Base-by-base conservation (phyloP, 2,113 vertebrate genomes). In the Scophthalmus maximus region DNA sequence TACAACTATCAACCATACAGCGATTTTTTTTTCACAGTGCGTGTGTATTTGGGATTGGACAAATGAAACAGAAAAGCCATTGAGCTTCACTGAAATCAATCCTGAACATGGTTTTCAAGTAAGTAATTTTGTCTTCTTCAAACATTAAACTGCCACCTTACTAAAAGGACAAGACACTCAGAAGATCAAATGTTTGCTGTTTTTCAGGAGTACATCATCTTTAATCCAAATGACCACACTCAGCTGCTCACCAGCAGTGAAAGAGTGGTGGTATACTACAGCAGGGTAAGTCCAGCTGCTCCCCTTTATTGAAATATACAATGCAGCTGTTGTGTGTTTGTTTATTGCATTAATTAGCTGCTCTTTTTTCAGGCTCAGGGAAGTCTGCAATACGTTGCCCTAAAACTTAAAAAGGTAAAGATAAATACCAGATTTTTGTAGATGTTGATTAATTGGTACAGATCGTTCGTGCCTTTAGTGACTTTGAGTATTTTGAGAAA, bases 41-140 rank as follows among this genome's bases (percentile, higher is more conserved):
- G 88, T 97, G 9, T 93, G 91, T 78, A 90, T 99, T 71, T 99
- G 97, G 97, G 94, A 93, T 32, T 99, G 97, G 97, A 97, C 95
- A 3, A 91, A 55, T 18, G 87, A 92, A 1, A 81, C 71, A 6
- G 93, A 94, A 25, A 84, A 78, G 0, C 94, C 95, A 0, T 0
- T 87, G 1, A 96, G 94, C 60, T 89, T 87, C 6, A 86, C 90
- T 0, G 76, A 95, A 34, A 91, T 99, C 32, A 72, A 63, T 56
- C 87, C 91, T 12, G 81, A 91, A 14, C 86, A 93, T 62, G 95
- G 95, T 2, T 36, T 84, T 36, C 97, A 98, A 92, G 97, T 98
- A 88, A 87, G 93, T 65, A 10, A 11, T 65, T 20, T 46, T 53
- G 23, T 22, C n/a, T 46, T 46, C 8, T 60, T 46, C n/a, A n/a